Conservation (phyloP, 2,888 invertebrate genomes). For the Drosophila tripunctata region DNA sequence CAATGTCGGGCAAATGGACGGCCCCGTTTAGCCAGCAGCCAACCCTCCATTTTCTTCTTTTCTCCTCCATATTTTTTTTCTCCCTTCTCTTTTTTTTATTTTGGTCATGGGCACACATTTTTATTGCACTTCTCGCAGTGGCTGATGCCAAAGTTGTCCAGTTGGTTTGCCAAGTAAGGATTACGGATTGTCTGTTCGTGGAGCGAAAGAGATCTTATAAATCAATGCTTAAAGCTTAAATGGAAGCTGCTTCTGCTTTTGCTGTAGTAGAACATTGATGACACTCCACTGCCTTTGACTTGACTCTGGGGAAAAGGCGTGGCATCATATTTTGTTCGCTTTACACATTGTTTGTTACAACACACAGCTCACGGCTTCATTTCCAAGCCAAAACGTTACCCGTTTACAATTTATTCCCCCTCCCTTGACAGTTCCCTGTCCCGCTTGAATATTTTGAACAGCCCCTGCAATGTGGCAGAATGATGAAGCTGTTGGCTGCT, state of each 20-base stretch:
- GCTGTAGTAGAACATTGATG: slow-evolving; percentile 28
- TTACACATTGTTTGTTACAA: slow-evolving; percentile 67
- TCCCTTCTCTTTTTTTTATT: slow-evolving; percentile 1
- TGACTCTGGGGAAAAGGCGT: slow-evolving; percentile 4
- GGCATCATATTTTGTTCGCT: slow-evolving; percentile 52
- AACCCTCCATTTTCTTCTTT: neutral
- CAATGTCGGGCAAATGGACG: slow-evolving; percentile 71
- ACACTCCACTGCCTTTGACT: neutral
- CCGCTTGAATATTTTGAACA: neutral
- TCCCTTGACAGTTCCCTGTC: neutral
- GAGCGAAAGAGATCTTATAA: slow-evolving; percentile 64
- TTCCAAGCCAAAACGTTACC: slow-evolving; percentile 36
- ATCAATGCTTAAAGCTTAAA: slow-evolving; percentile 79
- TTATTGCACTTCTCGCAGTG: slow-evolving; percentile 62
- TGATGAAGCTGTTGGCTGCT: slow-evolving; percentile 70
- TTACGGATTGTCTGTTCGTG: slow-evolving; percentile 69
- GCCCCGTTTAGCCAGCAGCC: slow-evolving; percentile 58
- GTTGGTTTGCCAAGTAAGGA: slow-evolving; percentile 71
- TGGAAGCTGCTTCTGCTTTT: neutral
- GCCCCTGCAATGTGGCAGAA: slow-evolving; percentile 18
- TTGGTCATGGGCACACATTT: slow-evolving; percentile 63
- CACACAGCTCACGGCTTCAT: slow-evolving; percentile 62
- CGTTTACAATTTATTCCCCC: slow-evolving; percentile 15
- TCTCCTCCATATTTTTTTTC: neutral
- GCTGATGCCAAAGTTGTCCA: slow-evolving; percentile 66